Evolutionary conservation across 1,140 invertebrate genomes (phyloP).

Genomic region (Leptinotarsa texana): DNA sequence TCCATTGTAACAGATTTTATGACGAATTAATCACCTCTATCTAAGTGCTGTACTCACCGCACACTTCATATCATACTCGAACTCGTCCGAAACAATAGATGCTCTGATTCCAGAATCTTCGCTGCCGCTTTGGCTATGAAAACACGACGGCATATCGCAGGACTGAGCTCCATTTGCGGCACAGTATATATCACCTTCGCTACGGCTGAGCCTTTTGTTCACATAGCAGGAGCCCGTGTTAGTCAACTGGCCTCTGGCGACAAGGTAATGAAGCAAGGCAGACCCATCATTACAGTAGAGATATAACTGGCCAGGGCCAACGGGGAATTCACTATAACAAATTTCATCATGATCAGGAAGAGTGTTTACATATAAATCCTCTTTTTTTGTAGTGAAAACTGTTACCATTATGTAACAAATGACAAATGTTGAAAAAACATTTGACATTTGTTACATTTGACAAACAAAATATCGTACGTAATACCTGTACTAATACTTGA

Average conservation of each 20-base stretch:
- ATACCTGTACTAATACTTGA: too few species aligned
- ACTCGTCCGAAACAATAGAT: conserved; percentile 49
- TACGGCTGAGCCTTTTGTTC: conserved; percentile 57
- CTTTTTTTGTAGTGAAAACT: not conserved
- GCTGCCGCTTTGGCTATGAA: conserved; percentile 47
- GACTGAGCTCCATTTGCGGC: conserved; percentile 27
- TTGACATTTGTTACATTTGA: too few species aligned
- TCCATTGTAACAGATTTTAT: not conserved
- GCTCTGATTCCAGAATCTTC: conserved; percentile 51
- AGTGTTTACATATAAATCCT: too few species aligned
- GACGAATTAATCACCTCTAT: not conserved
- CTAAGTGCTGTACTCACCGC: conserved; percentile 40
- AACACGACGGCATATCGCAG: conserved; percentile 44
- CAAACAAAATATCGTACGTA: too few species aligned
- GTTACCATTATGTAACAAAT: not conserved
- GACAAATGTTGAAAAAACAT: not conserved
- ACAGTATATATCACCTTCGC: conserved; percentile 58
- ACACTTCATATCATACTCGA: conserved; percentile 42
- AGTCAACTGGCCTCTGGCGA: conserved; percentile 54
- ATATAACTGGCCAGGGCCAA: conserved; percentile 59
- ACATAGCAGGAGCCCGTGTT: conserved; percentile 17
- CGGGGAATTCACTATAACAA: conserved; percentile 56
- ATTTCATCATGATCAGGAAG: not conserved
- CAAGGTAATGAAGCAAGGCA: conserved; percentile 56
- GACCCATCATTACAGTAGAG: conserved; percentile 59